Evolutionary conservation across 2,113 vertebrate species (phyloP).

Genomic region (Oncorhynchus masou): DNA sequence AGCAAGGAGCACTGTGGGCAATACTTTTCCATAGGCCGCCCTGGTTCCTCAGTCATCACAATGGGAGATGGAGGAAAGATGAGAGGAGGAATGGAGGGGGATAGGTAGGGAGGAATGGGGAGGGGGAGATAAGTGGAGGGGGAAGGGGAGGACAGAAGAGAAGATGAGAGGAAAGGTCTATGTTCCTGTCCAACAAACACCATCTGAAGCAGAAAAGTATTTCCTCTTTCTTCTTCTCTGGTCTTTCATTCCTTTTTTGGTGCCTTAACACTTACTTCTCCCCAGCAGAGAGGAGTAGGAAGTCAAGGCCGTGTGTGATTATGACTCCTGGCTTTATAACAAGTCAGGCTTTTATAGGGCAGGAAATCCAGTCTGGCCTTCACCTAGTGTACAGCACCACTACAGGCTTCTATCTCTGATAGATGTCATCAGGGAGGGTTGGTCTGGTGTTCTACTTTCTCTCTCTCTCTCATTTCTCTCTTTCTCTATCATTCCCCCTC

Average conservation of each 20-base stretch:
- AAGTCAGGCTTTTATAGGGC: background rate
- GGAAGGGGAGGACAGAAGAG: background rate
- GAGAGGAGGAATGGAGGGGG: slow-evolving; percentile 2
- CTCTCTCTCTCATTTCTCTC: slow-evolving; percentile 8
- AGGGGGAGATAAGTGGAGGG: background rate
- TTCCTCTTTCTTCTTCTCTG: background rate
- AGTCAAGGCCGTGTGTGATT: no score
- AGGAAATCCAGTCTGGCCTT: background rate
- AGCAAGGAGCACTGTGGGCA: background rate
- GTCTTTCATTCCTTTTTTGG: background rate
- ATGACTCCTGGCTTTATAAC: background rate
- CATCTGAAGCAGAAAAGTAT: background rate
- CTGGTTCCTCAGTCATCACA: background rate
- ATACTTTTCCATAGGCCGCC: background rate
- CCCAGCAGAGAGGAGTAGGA: background rate
- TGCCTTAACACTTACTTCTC: background rate
- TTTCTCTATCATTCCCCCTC: background rate
- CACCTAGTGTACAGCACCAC: no score
- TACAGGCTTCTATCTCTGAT: background rate
- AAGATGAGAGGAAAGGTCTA: background rate
- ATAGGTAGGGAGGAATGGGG: background rate
- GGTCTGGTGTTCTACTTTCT: background rate
- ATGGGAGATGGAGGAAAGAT: background rate
- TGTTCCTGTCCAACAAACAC: background rate
- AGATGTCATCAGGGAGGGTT: no score